These are phyloP conservation scores for Sus cebifrons DNA, from an alignment of 2,797 vertebrate genomes.

Conservation along the genomic window DNA sequence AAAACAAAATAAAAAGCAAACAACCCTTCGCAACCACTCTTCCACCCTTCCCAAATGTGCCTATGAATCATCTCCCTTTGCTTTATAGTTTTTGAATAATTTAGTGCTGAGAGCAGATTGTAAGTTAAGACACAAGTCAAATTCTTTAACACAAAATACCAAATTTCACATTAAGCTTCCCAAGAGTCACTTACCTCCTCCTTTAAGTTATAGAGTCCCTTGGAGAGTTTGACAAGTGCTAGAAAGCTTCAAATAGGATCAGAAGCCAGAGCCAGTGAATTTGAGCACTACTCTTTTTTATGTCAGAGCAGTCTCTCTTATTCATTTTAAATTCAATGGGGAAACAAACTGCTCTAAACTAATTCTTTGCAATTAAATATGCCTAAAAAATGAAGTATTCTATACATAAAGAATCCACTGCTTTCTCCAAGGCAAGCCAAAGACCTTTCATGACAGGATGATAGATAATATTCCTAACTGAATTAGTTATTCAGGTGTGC, in stretches of 20 bases:
- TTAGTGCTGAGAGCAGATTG: neutral
- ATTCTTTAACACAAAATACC: neutral
- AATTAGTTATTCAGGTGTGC: neutral
- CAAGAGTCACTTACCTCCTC: neutral
- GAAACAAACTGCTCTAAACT: neutral
- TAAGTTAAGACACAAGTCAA: neutral
- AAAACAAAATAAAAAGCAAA: constrained; percentile 11
- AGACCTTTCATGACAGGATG: neutral
- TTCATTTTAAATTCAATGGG: neutral
- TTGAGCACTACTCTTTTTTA: neutral
- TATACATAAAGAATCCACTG: neutral
- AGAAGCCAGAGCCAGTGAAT: neutral
- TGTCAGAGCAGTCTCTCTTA: neutral
- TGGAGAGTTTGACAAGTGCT: neutral
- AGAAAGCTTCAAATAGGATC: neutral
- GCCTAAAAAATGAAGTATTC: neutral
- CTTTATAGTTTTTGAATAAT: neutral
- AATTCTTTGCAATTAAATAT: constrained; percentile 23
- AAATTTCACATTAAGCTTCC: neutral
- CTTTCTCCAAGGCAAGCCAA: neutral
- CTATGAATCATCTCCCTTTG: neutral
- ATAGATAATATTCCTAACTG: neutral
- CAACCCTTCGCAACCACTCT: neutral
- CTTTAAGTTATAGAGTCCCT: neutral
- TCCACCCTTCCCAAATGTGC: neutral